Evolutionary conservation across 2,797 vertebrate species (phyloP), one percentile per base, ranked within the genome.

Genomic region (Austrolebias charrua): DNA sequence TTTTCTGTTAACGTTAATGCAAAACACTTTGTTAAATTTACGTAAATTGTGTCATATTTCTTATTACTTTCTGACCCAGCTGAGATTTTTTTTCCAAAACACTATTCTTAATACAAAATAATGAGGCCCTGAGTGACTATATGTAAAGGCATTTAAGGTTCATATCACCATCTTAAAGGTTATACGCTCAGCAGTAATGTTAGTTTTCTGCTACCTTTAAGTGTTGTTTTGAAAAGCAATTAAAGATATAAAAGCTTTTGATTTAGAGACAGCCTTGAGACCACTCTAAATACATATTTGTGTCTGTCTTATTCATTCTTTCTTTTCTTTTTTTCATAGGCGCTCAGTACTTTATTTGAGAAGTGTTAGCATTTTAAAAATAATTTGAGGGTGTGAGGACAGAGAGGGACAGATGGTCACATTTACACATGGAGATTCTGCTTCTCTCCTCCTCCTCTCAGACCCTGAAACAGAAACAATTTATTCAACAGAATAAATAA

Each of bases 101-200:
- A 20, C 55, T 49, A 35, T 10, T 12, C 14, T 47, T 52, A 46
- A 63, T 63, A 33, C 29, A 51, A 56, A 73, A 62, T 71, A 71
- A 71, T 46, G 57, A 71, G 62, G 19, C 56, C 69, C 69, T 31
- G 50, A 66, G 69, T 66, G 69, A 51, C 50, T 38, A 35, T 42
- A 44, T 3, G 55, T 29, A 12, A 18, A 55, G 33, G 38, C 13
- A 48, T 13, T 59, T 14, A 38, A 33, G 31, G 29, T 35, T 51
- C 24, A 46, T 4, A 40, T 29, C 29, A 24, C 31, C 12, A 46
- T 20, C 6, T 9, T 31, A 66, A 70, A 63, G 33, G 48, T 58
- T 53, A 47, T 24, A 43, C 24, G 31, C 57, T 51, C 45, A 42
- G 4, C 18, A 9, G 8, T 9, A 38, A 38, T 10, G 35, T 43